Percentiles rank a stretch among this genome's conserved stretches.
These are phyloP conservation scores for Spilarctia lutea DNA, from an alignment of 2,888 invertebrate genomes.

Conservation along the genomic window DNA sequence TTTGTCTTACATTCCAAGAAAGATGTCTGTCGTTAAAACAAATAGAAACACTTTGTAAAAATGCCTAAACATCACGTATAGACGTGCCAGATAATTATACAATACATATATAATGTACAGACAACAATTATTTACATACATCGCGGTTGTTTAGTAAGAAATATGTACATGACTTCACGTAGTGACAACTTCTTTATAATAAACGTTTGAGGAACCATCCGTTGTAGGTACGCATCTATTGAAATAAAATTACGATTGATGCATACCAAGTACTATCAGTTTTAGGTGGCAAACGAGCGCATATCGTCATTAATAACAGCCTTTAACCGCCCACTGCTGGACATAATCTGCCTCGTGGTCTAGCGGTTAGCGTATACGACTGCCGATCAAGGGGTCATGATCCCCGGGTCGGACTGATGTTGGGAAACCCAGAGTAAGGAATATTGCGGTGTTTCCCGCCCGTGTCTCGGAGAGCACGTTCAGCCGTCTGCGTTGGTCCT, in stretches of 20 bases:
- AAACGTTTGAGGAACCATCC: conserved; percentile 25
- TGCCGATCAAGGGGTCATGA: too few relatives aligned
- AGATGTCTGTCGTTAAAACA: neutral
- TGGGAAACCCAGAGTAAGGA: too few relatives aligned
- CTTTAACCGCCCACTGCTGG: too few relatives aligned
- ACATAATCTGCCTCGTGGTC: too few relatives aligned
- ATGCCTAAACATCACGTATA: conserved; percentile 2
- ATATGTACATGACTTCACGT: conserved; percentile 65
- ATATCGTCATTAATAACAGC: too few relatives aligned
- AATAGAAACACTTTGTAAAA: neutral
- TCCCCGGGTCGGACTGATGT: too few relatives aligned
- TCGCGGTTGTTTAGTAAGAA: conserved; percentile 34
- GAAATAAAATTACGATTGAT: neutral
- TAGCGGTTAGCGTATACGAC: too few relatives aligned
- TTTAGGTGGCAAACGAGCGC: neutral
- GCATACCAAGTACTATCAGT: neutral
- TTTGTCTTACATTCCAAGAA: conserved; percentile 4
- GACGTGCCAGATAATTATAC: conserved; percentile 22
- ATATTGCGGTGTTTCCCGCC: too few relatives aligned
- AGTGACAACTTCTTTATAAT: conserved; percentile 36
- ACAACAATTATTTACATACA: conserved; percentile 45
- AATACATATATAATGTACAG: conserved; percentile 27
- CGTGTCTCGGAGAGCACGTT: too few relatives aligned
- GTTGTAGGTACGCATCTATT: conserved; percentile 14
- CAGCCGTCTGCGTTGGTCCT: too few relatives aligned